Percentiles rank a stretch among this genome's conserved stretches.
Conservation (phyloP, 2,888 invertebrate species). For the Coremacera marginata region DNA sequence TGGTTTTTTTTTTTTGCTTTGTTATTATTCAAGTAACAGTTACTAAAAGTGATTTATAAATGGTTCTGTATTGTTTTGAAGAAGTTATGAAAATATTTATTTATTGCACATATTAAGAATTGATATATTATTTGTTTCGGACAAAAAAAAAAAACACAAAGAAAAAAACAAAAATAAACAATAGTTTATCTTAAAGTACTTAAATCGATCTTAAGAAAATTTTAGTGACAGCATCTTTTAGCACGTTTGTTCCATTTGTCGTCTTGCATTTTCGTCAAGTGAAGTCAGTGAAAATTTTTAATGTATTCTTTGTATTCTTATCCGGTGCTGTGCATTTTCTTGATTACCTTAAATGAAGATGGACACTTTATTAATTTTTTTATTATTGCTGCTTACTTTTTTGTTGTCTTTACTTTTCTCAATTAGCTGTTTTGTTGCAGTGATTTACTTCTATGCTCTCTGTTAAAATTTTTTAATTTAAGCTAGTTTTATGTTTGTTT, state of each 20-base stretch:
- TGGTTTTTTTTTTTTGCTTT: background rate
- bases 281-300: background rate
- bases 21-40: no score
- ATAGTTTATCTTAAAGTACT: background rate
- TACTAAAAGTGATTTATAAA: no score
- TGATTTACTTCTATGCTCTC: background rate
- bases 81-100: background rate
- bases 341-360: slow-evolving; percentile 19
- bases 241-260: background rate
- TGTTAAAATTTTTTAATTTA: no score
- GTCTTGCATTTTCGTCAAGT: no score
- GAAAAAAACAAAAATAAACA: no score
- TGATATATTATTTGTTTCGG: background rate
- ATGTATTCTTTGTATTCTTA: background rate
- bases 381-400: background rate
- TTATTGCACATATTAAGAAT: background rate
- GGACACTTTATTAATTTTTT: slow-evolving; percentile 19
- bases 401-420: background rate
- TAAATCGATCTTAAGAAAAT: background rate
- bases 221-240: background rate
- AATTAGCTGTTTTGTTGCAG: background rate
- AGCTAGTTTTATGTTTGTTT: no score
- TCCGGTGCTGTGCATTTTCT: background rate
- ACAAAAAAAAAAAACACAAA: no score
- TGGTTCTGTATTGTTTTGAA: no score